Percentiles rank a stretch among this genome's conserved stretches.
Evolutionary conservation across 2,797 vertebrate species (phyloP).

Genomic region (Lepidocolaptes lacrymiger): DNA sequence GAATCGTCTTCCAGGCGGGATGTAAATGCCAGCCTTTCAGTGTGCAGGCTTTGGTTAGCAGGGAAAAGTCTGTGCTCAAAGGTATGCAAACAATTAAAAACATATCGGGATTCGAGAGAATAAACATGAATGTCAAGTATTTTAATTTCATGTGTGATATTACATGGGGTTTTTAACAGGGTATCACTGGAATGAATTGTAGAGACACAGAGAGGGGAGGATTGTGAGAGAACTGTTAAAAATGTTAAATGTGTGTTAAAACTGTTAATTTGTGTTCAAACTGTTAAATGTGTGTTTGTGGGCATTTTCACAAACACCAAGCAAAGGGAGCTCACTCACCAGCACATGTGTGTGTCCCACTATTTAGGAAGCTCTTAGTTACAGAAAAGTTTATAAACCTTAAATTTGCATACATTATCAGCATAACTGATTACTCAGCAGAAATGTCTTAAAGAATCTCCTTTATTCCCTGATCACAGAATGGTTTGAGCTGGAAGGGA

Average conservation of each 20-base stretch:
- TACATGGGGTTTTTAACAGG: not conserved
- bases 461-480: not conserved
- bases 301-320: rapidly evolving
- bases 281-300: not conserved
- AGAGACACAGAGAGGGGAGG: not conserved
- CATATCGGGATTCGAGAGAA: rapidly evolving
- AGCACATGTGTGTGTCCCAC: rapidly evolving
- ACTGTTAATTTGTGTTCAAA: too few relatives aligned
- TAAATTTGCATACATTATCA: not conserved
- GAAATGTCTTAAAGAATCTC: not conserved
- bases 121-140: rapidly evolving
- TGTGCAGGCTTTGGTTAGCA: not conserved
- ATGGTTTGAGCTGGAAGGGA: not conserved
- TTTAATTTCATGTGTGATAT: rapidly evolving
- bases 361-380: not conserved
- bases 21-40: not conserved
- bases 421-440: not conserved
- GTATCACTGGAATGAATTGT: not conserved
- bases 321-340: not conserved
- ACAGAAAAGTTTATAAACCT: too few relatives aligned
- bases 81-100: constrained; percentile 6
- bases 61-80: not conserved
- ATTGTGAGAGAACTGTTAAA: not conserved
- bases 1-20: not conserved
- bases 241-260: too few relatives aligned